phyloP scores from a whole-genome alignment of 1,140 invertebrate species.

The Myzus persicae region DNA sequence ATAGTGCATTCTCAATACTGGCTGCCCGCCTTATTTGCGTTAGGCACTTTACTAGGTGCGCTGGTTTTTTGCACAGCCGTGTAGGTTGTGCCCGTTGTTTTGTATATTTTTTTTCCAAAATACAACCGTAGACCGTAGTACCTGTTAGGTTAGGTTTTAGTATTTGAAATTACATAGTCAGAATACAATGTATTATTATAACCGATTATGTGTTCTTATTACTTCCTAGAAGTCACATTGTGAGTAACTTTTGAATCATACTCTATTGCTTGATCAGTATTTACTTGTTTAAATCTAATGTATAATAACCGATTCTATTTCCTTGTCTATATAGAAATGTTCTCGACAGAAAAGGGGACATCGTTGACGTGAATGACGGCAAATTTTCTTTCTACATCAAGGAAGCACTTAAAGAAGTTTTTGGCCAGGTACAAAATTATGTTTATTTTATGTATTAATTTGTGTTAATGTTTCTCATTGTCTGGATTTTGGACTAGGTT shows the following conservation, averaged over 20 bases:
- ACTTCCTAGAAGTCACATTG: slow-evolving; percentile 49
- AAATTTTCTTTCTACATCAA: slow-evolving; percentile 47
- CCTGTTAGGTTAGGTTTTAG: background rate
- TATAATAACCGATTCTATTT: background rate
- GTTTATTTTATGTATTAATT: background rate
- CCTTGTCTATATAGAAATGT: slow-evolving; percentile 21
- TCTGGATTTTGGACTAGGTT: background rate
- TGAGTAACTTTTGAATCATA: background rate
- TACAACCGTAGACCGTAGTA: background rate
- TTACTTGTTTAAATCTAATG: background rate
- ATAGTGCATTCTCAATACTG: background rate
- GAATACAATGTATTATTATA: too few relatives aligned
- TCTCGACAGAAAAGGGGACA: background rate
- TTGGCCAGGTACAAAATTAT: slow-evolving; percentile 44
- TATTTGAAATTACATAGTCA: too few relatives aligned
- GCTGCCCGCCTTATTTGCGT: background rate
- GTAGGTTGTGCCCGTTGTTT: background rate
- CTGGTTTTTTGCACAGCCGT: background rate
- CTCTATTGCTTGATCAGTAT: background rate
- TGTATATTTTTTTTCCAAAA: background rate
- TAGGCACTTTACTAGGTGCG: background rate
- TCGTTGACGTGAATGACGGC: background rate
- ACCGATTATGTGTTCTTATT: slow-evolving; percentile 50
- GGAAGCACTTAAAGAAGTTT: slow-evolving; percentile 44
- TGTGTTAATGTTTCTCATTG: background rate